Conservation (phyloP, 2,797 vertebrate genomes). For the Dryobates pubescens region DNA sequence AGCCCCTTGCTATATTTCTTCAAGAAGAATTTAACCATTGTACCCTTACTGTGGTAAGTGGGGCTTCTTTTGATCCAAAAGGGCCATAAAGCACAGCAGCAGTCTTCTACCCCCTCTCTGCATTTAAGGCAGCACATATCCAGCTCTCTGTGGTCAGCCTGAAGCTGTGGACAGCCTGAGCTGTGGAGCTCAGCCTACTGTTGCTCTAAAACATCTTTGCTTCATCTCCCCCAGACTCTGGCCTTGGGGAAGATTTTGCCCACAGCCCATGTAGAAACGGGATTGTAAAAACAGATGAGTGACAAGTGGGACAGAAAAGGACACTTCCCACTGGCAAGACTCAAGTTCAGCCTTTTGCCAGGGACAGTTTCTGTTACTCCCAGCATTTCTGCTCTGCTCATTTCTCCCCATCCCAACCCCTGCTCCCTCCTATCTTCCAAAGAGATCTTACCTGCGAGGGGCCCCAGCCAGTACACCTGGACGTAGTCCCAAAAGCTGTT, state of each 20-base stretch:
- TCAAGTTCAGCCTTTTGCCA: background rate
- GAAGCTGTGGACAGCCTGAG: background rate
- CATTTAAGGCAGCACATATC: background rate
- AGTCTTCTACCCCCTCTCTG: background rate
- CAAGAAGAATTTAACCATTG: background rate
- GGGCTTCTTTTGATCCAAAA: background rate
- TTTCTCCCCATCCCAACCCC: background rate
- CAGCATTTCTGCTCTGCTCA: background rate
- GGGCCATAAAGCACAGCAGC: background rate
- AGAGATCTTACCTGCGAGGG: constrained; percentile 81
- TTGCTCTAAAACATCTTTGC: background rate
- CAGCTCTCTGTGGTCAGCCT: background rate
- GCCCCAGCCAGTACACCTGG: constrained; percentile 89
- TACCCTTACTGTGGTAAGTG: background rate
- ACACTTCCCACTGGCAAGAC: background rate
- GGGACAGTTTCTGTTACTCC: fast-evolving
- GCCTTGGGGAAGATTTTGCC: background rate
- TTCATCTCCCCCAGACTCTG: background rate
- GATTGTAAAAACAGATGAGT: background rate
- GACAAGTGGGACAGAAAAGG: too few relatives aligned
- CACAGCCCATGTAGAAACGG: fast-evolving
- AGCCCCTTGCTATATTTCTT: fast-evolving
- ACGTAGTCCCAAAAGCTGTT: constrained; percentile 81
- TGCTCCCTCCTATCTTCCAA: fast-evolving
- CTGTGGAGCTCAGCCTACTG: background rate